These are phyloP conservation scores for Furnarius figulus DNA, from an alignment of 2,113 vertebrate genomes.

Conservation along the genomic window DNA sequence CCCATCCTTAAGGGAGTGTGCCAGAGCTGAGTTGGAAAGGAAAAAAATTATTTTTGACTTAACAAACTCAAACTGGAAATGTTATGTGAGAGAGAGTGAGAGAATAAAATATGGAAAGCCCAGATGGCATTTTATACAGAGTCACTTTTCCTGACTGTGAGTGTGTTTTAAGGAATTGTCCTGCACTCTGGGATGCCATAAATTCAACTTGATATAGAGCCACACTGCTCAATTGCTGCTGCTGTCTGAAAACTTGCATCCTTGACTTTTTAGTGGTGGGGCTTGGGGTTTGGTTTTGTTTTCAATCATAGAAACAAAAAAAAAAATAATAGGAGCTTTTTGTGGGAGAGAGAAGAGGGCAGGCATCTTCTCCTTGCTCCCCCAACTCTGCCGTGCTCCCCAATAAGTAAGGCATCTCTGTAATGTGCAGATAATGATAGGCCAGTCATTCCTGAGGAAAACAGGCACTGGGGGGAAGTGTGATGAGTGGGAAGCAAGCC, in stretches of 20 bases:
- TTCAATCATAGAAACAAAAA: not conserved
- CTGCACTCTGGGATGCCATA: conserved; percentile 14
- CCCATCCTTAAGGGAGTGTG: not conserved
- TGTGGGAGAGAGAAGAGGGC: not conserved
- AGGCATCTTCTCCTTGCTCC: not conserved
- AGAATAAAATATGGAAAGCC: conserved; percentile 46
- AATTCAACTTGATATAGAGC: not conserved
- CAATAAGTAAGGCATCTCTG: not conserved
- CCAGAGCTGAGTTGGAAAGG: not conserved
- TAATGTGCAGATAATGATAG: not conserved
- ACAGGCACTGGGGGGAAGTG: not conserved
- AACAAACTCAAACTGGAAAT: conserved; percentile 25
- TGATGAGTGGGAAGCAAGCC: not conserved
- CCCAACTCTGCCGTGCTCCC: rapidly evolving
- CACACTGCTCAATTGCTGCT: not conserved
- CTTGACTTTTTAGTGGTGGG: not conserved
- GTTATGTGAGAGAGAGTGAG: not conserved
- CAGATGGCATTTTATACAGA: conserved; percentile 41
- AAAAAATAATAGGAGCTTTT: not conserved
- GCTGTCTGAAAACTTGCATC: not conserved
- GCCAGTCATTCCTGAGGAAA: not conserved
- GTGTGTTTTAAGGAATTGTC: conserved; percentile 48
- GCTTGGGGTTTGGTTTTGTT: not conserved
- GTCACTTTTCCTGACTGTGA: conserved; percentile 17
- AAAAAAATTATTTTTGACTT: conserved; percentile 15